A percentile compares a stretch with the other conserved stretches of the same genome.
phyloP scores from a whole-genome alignment of 2,113 vertebrate genomes.

The Lontra canadensis region DNA sequence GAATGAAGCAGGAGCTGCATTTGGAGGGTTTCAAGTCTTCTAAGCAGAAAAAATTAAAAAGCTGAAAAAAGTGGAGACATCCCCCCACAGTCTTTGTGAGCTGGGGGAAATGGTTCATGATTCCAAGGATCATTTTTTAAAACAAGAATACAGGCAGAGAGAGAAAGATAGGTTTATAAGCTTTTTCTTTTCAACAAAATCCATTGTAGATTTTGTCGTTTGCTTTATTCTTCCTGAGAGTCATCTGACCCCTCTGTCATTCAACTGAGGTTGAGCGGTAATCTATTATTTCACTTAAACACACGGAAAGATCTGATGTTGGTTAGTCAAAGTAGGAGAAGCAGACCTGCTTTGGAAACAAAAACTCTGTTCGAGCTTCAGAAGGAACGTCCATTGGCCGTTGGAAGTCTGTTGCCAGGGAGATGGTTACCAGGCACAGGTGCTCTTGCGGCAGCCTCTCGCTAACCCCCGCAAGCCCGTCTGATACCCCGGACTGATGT shows the following conservation, averaged over 20 bases:
- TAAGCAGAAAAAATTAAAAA: neutral
- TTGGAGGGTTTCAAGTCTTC: neutral
- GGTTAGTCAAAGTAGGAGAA: slow-evolving; percentile 74
- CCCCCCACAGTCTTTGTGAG: neutral
- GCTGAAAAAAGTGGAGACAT: neutral
- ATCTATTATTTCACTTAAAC: slow-evolving; percentile 69
- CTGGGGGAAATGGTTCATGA: neutral
- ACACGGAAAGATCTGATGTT: slow-evolving; percentile 45
- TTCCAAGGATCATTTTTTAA: slow-evolving; percentile 43
- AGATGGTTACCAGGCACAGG: slow-evolving; percentile 73
- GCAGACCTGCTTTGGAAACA: slow-evolving; percentile 70
- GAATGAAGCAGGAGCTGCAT: neutral
- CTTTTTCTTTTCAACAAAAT: slow-evolving; percentile 32
- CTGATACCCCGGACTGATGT: slow-evolving; percentile 58
- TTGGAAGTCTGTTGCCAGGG: slow-evolving; percentile 58
- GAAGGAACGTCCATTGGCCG: slow-evolving; percentile 27
- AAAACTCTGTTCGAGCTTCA: slow-evolving; percentile 59
- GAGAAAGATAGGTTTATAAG: neutral
- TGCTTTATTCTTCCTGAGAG: slow-evolving; percentile 17
- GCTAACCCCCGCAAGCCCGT: slow-evolving; percentile 53
- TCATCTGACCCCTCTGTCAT: slow-evolving; percentile 32
- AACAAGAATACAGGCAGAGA: neutral
- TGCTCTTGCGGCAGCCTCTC: slow-evolving; percentile 26
- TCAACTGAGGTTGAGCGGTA: slow-evolving; percentile 36
- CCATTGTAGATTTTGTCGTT: neutral